Evolutionary conservation across 2,888 invertebrate species (phyloP).

Genomic region (Coremacera marginata): DNA sequence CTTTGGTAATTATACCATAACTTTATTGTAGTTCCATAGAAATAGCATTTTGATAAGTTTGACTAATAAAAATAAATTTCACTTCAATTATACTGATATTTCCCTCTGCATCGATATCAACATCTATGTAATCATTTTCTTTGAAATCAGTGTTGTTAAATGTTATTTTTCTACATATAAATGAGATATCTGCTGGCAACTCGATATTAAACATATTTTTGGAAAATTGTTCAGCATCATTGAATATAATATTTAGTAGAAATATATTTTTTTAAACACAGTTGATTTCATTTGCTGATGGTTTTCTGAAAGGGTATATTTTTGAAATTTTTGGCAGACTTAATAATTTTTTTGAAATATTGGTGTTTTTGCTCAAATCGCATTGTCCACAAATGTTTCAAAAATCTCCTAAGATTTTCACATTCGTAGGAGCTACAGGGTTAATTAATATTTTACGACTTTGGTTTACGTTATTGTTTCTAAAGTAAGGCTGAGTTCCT

Average conservation of each 20-base stretch:
- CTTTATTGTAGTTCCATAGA: constrained; percentile 21
- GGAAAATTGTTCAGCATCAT: not conserved
- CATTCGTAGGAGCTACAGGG: no score
- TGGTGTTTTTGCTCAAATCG: constrained; percentile 41
- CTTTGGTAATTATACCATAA: constrained; percentile 33
- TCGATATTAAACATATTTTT: not conserved
- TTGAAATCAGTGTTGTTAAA: constrained; percentile 31
- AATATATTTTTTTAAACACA: constrained; percentile 31
- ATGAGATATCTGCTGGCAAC: constrained; percentile 29
- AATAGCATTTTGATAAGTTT: constrained; percentile 28
- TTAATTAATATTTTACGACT: no score
- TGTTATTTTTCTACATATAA: constrained; percentile 37
- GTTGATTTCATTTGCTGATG: constrained; percentile 34
- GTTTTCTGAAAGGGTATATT: constrained; percentile 36
- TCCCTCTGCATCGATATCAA: constrained; percentile 27
- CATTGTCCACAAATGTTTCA: constrained; percentile 41
- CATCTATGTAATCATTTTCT: constrained; percentile 34
- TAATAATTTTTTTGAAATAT: not conserved
- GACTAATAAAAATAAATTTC: constrained; percentile 16
- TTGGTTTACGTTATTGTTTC: no score
- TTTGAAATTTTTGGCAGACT: constrained; percentile 30
- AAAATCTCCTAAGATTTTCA: no score
- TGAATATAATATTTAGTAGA: constrained; percentile 25
- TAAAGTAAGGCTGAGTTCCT: no score
- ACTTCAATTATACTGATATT: constrained; percentile 25